Evolutionary conservation across 2,797 vertebrate species (phyloP).

Genomic region (Acrossocheilus fasciatus): DNA sequence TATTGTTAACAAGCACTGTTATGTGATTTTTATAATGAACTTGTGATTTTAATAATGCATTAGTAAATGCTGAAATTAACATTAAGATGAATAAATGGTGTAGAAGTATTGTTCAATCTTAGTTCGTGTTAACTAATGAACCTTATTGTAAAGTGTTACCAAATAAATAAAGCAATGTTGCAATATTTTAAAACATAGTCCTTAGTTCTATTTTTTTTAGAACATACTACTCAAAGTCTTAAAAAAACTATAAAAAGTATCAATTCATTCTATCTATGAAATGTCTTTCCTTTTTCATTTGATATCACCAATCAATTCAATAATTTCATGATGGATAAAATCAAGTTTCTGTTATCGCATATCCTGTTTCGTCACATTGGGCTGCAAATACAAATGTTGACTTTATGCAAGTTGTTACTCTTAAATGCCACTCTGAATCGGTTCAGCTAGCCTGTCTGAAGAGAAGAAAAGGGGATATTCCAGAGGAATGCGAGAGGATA

Average conservation of each 20-base stretch:
- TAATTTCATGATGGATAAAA: not conserved
- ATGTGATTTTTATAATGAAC: too few relatives aligned
- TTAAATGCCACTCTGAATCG: constrained; percentile 64
- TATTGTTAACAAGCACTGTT: too few relatives aligned
- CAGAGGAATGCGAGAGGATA: not conserved
- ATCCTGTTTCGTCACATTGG: not conserved
- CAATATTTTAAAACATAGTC: not conserved
- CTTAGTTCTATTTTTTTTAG: not conserved
- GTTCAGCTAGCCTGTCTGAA: constrained; percentile 63
- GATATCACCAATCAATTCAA: not conserved
- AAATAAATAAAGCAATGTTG: too few relatives aligned
- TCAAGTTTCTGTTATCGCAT: not conserved
- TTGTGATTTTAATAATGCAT: too few relatives aligned
- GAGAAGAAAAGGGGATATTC: constrained; percentile 51
- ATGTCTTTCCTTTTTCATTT: not conserved
- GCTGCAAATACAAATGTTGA: not conserved
- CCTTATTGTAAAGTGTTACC: too few relatives aligned
- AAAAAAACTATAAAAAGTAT: not conserved
- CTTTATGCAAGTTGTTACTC: constrained; percentile 68
- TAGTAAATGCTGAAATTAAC: too few relatives aligned
- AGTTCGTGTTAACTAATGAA: too few relatives aligned
- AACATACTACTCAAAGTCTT: not conserved
- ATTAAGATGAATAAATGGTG: too few relatives aligned
- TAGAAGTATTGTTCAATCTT: too few relatives aligned
- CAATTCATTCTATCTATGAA: not conserved